A percentile compares a stretch with the other conserved stretches of the same genome.
Conservation (phyloP, 2,113 vertebrate genomes). For the Gulo gulo region DNA sequence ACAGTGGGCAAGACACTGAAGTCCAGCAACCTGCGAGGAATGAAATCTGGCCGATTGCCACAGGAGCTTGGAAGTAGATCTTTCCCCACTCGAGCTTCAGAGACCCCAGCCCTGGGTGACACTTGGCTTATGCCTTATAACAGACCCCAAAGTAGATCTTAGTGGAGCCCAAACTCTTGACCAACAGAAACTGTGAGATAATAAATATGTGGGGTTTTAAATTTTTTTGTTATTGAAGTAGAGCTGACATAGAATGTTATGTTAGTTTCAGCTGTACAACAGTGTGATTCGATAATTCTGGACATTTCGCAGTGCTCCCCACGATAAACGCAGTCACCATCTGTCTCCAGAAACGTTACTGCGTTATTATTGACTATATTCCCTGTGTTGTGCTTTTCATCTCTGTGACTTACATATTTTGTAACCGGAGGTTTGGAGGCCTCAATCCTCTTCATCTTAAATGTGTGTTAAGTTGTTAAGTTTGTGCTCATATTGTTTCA, state of each 20-base stretch:
- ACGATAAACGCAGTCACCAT: not conserved
- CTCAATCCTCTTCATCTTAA: not conserved
- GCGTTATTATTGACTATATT: not conserved
- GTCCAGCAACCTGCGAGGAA: not conserved
- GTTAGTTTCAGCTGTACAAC: not conserved
- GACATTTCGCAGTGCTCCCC: not conserved
- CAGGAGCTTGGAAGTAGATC: not conserved
- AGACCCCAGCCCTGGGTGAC: not conserved
- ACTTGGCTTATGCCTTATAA: not conserved
- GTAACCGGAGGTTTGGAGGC: not conserved
- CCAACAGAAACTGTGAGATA: not conserved
- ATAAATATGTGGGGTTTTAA: not conserved
- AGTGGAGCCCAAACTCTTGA: not conserved
- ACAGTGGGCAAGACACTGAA: not conserved
- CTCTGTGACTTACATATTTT: not conserved
- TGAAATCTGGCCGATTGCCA: not conserved
- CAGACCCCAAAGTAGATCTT: not conserved
- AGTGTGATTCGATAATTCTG: not conserved
- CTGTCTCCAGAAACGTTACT: not conserved
- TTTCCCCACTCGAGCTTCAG: not conserved
- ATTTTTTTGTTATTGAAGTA: not conserved
- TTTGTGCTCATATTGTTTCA: not conserved
- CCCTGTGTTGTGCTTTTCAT: not conserved
- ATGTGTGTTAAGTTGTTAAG: not conserved
- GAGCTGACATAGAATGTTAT: not conserved